Conservation (phyloP, 2,888 invertebrate genomes). For the Philopedon plagiatum region DNA sequence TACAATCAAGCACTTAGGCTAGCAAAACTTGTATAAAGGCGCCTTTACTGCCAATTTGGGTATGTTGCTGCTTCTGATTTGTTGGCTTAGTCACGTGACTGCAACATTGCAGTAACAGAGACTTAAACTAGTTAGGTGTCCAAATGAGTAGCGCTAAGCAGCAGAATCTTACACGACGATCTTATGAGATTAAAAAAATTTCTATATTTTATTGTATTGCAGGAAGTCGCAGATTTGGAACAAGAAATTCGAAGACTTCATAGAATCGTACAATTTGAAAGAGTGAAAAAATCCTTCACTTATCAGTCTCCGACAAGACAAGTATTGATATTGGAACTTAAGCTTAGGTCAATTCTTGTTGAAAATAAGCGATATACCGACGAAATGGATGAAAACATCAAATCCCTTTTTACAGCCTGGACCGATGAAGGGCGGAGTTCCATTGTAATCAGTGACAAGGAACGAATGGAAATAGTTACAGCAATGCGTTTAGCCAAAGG, state of each 20-base stretch:
- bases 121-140: no score
- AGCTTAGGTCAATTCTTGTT: background rate
- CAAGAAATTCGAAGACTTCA: constrained; percentile 60
- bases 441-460: constrained; percentile 40
- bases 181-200: no score
- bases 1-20: no score
- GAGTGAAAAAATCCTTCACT: constrained; percentile 38
- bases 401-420: constrained; percentile 32
- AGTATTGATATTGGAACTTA: background rate
- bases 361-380: constrained; percentile 18
- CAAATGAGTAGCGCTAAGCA: no score
- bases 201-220: no score
- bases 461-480: constrained; percentile 69
- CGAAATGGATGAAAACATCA: constrained; percentile 12
- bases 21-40: no score
- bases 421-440: constrained; percentile 1
- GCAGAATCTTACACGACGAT: no score
- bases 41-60: no score
- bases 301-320: background rate
- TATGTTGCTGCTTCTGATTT: no score
- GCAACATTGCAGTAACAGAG: no score
- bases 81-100: no score
- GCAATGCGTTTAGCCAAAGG: constrained; percentile 74
- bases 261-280: constrained; percentile 57
- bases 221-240: constrained; percentile 60